A percentile compares a stretch with the other conserved stretches of the same genome.
Conservation (phyloP, 2,888 invertebrate species). For the Drosophila atripex region DNA sequence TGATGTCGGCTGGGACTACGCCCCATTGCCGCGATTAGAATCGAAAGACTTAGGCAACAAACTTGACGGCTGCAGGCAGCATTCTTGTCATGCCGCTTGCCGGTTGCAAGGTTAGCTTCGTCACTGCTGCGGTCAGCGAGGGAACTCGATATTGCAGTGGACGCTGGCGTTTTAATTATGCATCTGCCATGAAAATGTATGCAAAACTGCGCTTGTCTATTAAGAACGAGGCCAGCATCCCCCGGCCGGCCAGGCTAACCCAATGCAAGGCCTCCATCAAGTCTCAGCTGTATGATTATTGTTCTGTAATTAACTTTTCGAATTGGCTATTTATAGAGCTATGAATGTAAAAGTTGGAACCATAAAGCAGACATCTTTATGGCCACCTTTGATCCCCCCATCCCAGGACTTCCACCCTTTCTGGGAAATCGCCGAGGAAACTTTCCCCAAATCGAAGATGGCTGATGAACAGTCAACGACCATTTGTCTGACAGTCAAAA, state of each 20-base stretch:
- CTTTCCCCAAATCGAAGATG: constrained; percentile 61
- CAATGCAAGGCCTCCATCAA: constrained; percentile 1
- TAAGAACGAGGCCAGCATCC: constrained; percentile 72
- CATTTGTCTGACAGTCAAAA: constrained; percentile 47
- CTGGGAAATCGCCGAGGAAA: constrained; percentile 29
- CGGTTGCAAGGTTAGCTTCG: constrained; percentile 29
- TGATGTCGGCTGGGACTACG: constrained; percentile 18
- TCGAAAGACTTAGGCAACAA: constrained; percentile 73
- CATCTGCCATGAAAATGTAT: constrained; percentile 54
- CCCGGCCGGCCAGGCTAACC: constrained; percentile 23
- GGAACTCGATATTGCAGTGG: constrained; percentile 57
- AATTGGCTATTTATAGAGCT: constrained; percentile 2
- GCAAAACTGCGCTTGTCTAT: constrained; percentile 59
- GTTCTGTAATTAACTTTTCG: constrained; percentile 11
- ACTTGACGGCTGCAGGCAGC: constrained; percentile 41
- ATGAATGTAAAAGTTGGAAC: not conserved
- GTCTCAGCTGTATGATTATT: constrained; percentile 25
- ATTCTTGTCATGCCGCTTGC: constrained; percentile 23
- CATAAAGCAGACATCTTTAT: not conserved
- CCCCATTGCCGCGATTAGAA: constrained; percentile 55
- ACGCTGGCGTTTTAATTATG: constrained; percentile 58
- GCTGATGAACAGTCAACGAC: constrained; percentile 47
- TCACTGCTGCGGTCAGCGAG: constrained; percentile 64
- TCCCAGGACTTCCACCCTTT: constrained; percentile 1
- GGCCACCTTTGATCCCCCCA: not conserved